Percentiles rank a stretch among this genome's conserved stretches.
These are phyloP conservation scores for Syrphus vitripennis DNA, from an alignment of 2,888 invertebrate genomes.

Conservation along the genomic window DNA sequence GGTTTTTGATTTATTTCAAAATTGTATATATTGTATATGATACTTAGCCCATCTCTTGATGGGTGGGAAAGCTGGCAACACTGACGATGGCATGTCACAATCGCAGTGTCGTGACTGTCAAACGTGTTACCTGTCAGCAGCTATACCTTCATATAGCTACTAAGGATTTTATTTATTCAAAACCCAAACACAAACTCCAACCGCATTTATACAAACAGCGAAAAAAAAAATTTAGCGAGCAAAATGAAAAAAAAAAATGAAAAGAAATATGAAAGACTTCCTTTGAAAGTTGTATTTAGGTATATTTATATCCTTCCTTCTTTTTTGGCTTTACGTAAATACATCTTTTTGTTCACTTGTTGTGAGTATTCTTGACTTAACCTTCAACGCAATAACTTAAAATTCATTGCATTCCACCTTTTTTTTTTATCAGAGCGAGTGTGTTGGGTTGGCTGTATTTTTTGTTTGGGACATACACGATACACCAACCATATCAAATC, in stretches of 20 bases:
- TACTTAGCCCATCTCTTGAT: too few relatives aligned
- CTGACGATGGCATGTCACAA: background rate
- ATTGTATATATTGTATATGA: background rate
- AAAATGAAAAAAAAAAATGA: background rate
- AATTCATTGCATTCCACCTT: conserved; percentile 58
- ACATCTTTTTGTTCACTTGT: background rate
- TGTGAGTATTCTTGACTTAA: conserved; percentile 19
- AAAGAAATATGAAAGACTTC: conserved; percentile 14
- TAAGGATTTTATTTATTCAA: conserved; percentile 60
- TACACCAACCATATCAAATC: conserved; percentile 38
- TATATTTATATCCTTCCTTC: conserved; percentile 17
- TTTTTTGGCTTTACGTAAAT: background rate
- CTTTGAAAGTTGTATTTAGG: conserved; percentile 22
- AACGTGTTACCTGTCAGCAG: conserved; percentile 20
- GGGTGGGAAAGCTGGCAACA: background rate
- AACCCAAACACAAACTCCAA: conserved; percentile 51
- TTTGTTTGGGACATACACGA: background rate
- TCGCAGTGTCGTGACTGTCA: conserved; percentile 16
- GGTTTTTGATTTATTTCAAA: conserved; percentile 5
- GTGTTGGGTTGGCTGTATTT: background rate
- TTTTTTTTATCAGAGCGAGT: background rate
- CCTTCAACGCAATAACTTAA: conserved; percentile 50
- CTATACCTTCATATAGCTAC: background rate
- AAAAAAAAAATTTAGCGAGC: background rate
- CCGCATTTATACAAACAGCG: conserved; percentile 14